These are phyloP conservation scores for Synergus laeviventris DNA, from an alignment of 2,888 invertebrate species.

Conservation along the genomic window DNA sequence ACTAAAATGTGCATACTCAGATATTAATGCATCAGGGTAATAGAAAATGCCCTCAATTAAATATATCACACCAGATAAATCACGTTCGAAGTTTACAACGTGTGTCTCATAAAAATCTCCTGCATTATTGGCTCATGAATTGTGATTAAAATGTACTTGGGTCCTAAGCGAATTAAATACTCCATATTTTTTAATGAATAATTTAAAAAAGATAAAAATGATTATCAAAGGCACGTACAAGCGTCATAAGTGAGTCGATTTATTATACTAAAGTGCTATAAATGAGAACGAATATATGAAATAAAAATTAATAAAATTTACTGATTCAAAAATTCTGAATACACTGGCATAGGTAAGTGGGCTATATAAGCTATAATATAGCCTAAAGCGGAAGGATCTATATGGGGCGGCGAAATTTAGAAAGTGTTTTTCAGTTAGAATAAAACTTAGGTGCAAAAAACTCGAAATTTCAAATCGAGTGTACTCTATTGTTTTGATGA, in stretches of 20 bases:
- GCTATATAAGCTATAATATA: background rate
- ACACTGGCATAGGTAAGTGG: background rate
- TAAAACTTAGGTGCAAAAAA: background rate
- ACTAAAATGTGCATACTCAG: background rate
- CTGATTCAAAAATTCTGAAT: constrained; percentile 6
- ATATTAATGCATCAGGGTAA: background rate
- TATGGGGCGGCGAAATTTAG: constrained; percentile 33
- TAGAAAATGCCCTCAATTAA: background rate
- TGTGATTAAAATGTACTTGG: background rate
- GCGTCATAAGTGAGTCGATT: too few species aligned
- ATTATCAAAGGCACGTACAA: background rate
- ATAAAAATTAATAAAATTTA: background rate
- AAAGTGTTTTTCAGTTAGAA: constrained; percentile 7
- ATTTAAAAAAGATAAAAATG: background rate
- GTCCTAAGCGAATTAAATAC: background rate
- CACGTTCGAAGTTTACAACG: background rate
- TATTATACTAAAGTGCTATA: too few species aligned
- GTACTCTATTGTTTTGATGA: too few species aligned
- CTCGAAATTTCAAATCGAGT: background rate
- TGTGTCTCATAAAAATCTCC: background rate
- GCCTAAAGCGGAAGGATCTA: constrained; percentile 8
- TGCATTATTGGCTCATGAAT: background rate
- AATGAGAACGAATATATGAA: too few species aligned
- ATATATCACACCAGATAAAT: background rate
- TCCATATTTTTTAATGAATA: background rate